Percentiles rank a stretch among this genome's conserved stretches.
Evolutionary conservation across 2,797 vertebrate species (phyloP).

Genomic region (Notoglanidium macrostoma): DNA sequence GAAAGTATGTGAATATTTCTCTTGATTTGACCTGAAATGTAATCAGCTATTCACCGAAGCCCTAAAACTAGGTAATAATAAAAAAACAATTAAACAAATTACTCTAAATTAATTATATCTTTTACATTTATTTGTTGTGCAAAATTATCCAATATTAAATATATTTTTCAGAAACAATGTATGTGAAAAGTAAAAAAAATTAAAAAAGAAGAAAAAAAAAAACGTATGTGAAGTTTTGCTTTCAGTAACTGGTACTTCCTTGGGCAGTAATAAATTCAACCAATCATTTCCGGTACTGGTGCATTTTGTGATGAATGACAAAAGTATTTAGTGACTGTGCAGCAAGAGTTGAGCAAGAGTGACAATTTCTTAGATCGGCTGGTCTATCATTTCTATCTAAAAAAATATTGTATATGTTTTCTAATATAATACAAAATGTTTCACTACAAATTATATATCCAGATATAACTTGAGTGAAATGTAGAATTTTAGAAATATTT

Average conservation of each 20-base stretch:
- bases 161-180: too few relatives aligned
- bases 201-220: background rate
- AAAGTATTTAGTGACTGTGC: background rate
- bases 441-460: background rate
- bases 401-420: background rate
- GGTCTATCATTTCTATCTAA: background rate
- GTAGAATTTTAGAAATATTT: background rate
- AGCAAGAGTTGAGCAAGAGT: background rate
- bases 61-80: background rate
- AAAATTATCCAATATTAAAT: too few relatives aligned
- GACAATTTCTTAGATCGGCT: background rate
- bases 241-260: background rate
- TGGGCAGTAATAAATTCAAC: background rate
- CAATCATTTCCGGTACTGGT: background rate
- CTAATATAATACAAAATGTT: background rate
- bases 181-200: too few relatives aligned
- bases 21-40: background rate
- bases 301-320: background rate
- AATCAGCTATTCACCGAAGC: background rate
- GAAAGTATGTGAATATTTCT: background rate
- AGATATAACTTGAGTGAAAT: background rate
- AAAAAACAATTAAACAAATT: background rate
- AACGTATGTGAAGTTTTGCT: background rate
- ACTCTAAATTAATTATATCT: background rate
- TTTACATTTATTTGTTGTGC: background rate